Evolutionary conservation across 2,113 vertebrate genomes (phyloP).

Genomic region (Limnothrissa miodon): DNA sequence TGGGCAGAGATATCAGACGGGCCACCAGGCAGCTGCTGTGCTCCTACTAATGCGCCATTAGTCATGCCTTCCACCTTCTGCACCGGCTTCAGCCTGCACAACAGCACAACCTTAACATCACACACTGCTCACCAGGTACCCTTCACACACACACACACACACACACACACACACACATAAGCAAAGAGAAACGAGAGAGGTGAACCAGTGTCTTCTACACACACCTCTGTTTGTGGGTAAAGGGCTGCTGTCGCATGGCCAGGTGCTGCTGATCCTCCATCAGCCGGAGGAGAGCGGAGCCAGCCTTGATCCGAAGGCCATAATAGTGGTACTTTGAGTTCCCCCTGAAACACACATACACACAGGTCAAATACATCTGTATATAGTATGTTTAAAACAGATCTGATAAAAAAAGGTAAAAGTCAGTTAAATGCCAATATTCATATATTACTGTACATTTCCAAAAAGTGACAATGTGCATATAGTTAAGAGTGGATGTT

Average conservation of each 20-base stretch:
- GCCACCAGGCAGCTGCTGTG: constrained; percentile 70
- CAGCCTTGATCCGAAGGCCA: constrained; percentile 87
- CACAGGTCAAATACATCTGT: not conserved
- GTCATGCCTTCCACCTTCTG: constrained; percentile 85
- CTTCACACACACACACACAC: not conserved
- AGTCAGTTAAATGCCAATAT: too few relatives aligned
- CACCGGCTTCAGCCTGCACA: constrained; percentile 78
- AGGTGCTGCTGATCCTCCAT: constrained; percentile 92
- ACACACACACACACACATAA: constrained; percentile 16
- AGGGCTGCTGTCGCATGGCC: constrained; percentile 91
- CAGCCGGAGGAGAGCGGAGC: constrained; percentile 81
- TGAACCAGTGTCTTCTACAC: not conserved
- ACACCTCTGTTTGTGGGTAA: constrained; percentile 88
- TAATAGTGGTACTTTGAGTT: constrained; percentile 97
- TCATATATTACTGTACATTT: too few relatives aligned
- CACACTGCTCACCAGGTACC: not conserved
- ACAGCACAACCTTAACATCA: not conserved
- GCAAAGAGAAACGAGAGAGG: too few relatives aligned
- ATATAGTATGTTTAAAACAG: not conserved
- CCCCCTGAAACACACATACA: constrained; percentile 69
- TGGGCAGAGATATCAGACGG: constrained; percentile 86
- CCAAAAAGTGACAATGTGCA: too few relatives aligned
- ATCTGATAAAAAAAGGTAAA: too few relatives aligned
- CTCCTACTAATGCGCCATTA: constrained; percentile 77
- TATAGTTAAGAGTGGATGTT: too few relatives aligned